Evolutionary conservation across 1,140 invertebrate genomes (phyloP), one percentile per base, ranked within the genome.

Genomic region (Drosophila bipectinata): DNA sequence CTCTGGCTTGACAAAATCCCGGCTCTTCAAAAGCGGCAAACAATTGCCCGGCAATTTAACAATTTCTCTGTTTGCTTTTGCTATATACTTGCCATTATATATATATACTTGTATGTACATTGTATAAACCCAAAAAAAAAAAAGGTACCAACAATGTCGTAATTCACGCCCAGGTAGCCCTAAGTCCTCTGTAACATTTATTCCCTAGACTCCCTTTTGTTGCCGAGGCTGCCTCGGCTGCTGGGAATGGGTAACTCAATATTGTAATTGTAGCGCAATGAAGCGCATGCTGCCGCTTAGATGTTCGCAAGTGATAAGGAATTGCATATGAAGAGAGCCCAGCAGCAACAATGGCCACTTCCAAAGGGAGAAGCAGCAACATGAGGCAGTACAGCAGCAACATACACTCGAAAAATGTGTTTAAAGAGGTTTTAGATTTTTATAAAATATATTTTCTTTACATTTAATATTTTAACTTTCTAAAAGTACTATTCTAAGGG

Each of bases 181-280:
- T 49, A 62, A 55, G 60, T 62, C 63, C 49, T 57, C 59, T 82
- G 79, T 73, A 61, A 73, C 71, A 67, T 75, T 85, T 77, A 63
- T 61, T 66, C 59, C 77, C 74, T 57, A 18, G 41, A 37, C 39
- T 14, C 39, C 37, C 39, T 24, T 32, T 67, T 68, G 63, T 39
- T 68, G 66, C 49, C 41, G 66, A 66, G 64, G 74, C 55, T 52
- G 26, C 6, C 15, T 15, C 15, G 15, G 54, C 34, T 58, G 62
- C 66, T 82, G 57, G 75, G 68, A 87, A 87, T 85, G 79, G 89
- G 90, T 91, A 91, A 91, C 90, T 89, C 83, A 91, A 91, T 91
- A 91, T 91, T 91, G 90, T 91, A 91, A 91, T 91, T 91, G 90
- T 91, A 90, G 81, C 89, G 84, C 90, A 91, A 91, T 91, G 88